Base-by-base conservation (phyloP, 2,797 vertebrate genomes). In the Acanthopagrus latus region DNA sequence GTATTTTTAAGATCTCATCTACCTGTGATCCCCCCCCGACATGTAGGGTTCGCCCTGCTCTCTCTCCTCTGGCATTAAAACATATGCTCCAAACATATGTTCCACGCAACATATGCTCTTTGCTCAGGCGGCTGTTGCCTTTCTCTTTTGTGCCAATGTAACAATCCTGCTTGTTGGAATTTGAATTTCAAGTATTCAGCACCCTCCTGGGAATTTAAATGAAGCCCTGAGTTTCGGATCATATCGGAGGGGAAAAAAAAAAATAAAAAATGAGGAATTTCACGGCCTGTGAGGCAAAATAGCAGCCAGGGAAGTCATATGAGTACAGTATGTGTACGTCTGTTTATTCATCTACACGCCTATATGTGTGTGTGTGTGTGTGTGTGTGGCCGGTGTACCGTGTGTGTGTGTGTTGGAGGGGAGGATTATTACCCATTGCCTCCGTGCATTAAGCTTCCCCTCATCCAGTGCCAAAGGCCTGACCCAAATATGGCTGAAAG, bases 401-500 rank as follows among this genome's bases (percentile, higher is more conserved):
- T 59, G 41, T 33, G 48, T 27, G 27, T 74, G 73, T 74, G 73
- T 85, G 80, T 82, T 81, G 66, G 46, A 78, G 71, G 79, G 33
- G 57, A 62, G 86, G 88, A 87, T 88, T 88, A 85, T 86, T 95
- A 89, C 93, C 94, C 93, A 84, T 94, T 94, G 95, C 94, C 92
- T 96, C 95, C 94, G 93, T 96, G 94, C 90, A 94, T 95, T 90
- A 94, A 95, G 94, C 94, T 90, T 92, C 89, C 92, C 95, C 91
- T 89, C 94, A 92, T 95, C 93, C 92, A 92, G 88, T 92, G 95
- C 96, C 91, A 92, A 93, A 92, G 95, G 94, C 95, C 95, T 98
- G 98, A 99, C 97, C 98, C 97, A 98, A 99, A 99, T 99, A 97
- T 97, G 96, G 96, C 96, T 97, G 96, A 97, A 97, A 97, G 96